These are phyloP conservation scores for Rhyzopertha dominica DNA, from an alignment of 1,140 invertebrate genomes.

Conservation along the genomic window DNA sequence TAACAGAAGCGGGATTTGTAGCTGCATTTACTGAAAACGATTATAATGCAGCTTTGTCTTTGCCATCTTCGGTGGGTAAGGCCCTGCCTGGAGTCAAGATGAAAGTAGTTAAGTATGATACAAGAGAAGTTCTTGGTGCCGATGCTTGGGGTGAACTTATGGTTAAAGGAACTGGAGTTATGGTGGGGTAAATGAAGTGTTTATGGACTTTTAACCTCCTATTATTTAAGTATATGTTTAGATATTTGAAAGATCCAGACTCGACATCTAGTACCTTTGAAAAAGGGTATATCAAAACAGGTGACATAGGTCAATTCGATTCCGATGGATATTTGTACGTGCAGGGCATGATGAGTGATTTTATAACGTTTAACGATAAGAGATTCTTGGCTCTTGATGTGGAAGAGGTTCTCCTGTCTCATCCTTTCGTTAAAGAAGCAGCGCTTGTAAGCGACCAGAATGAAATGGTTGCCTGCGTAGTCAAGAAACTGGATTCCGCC, in stretches of 20 bases:
- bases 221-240: slow-evolving; percentile 15
- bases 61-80: slow-evolving; percentile 23
- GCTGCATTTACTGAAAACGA: slow-evolving; percentile 12
- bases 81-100: slow-evolving; percentile 23
- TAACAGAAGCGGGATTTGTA: slow-evolving; percentile 24
- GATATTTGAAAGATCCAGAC: slow-evolving; percentile 29
- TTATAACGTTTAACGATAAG: slow-evolving; percentile 35
- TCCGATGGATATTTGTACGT: slow-evolving; percentile 59
- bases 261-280: slow-evolving; percentile 18
- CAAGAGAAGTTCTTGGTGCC: slow-evolving; percentile 14
- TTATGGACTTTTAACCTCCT: too few species aligned
- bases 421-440: slow-evolving; percentile 59
- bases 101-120: slow-evolving; percentile 25
- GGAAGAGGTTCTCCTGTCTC: slow-evolving; percentile 59
- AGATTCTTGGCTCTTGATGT: slow-evolving; percentile 51
- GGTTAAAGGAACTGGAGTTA: slow-evolving; percentile 25
- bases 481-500: slow-evolving; percentile 17
- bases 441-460: slow-evolving; percentile 62
- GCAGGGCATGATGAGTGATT: slow-evolving; percentile 63
- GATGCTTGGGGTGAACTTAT: slow-evolving; percentile 30
- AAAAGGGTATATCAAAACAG: slow-evolving; percentile 60
- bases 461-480: slow-evolving; percentile 46
- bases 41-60: slow-evolving; percentile 16
- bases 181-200: slow-evolving; percentile 29
- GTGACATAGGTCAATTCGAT: slow-evolving; percentile 64